Base-by-base conservation (phyloP, 2,888 invertebrate species). In the Heteromyza rotundicornis region DNA sequence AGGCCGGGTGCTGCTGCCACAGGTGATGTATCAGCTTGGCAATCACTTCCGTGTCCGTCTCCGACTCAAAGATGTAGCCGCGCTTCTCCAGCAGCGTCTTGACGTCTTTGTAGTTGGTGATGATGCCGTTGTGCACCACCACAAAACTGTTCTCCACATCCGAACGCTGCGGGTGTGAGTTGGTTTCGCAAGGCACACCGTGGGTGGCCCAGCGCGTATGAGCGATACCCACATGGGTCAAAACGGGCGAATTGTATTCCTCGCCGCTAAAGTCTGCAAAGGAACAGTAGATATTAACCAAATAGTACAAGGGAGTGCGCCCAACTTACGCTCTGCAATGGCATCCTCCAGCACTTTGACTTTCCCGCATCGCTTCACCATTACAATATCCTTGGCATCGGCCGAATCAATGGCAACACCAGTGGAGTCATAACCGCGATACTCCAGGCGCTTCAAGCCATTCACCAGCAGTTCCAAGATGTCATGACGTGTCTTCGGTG, bases 171-270 rank as follows among this genome's bases (percentile, higher is more conserved):
- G 99, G 99, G 85, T 99, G 99, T 57, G 96, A 92, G 85, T 99
- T 99, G 53, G 92, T 84, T 68, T 92, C 91, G 66, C 90, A 94
- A 12, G 99, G 99, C 57, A 93, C 92, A 68, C 99, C 99, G 78
- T 99, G 99, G 12, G 99, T 99, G 1, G 99, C 99, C 99, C 99
- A 99, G 75, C 99, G 92, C 1, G 99, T 99, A 81, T 99, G 99
- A 27, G 98, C 97, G 75, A 99, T 98, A 20, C 98, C 99, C 68
- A 94, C 92, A 80, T 99, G 99, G 56, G 89, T 90, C n/a, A 90
- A 87, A 53, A 92, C 88, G 58, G 86, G 84, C 36, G 86, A 86
- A 44, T 92, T 91, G 64, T n/a, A 87, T 64, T 91, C 88, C 59
- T 95, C 83, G 59, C 88, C 86, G 35, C 82, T 83, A 68, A 86